Evolutionary conservation across 1,140 invertebrate genomes (phyloP), one percentile per base, ranked within the genome.

Genomic region (Neodiprion pinetum): DNA sequence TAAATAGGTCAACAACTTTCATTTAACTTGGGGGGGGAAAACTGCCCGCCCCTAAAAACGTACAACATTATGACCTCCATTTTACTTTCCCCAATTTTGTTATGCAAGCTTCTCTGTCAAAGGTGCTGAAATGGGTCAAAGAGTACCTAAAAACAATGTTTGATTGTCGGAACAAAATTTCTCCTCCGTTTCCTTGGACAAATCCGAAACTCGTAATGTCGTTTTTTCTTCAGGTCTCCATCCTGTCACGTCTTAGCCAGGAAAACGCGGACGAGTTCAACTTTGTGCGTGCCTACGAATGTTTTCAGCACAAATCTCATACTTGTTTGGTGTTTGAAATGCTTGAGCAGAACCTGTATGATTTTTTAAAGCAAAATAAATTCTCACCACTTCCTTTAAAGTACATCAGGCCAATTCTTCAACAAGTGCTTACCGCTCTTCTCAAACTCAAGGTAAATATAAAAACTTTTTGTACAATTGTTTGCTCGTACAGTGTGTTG

Each of bases 211-310:
- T 23, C 12, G 14, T 14, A 14, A 71, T 78, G 8, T 71, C 72
- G 68, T 75, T 77, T 53, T 77, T 73, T 40, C 80, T 80, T 48
- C 83, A 95, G 94, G 96, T 97, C 79, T 97, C 96, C 87, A 99
- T 99, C 88, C 91, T 99, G 84, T 98, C 97, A 74, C 93, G 97
- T 78, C 91, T 99, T 12, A 98, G 96, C 85, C 98, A 99, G 90
- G 98, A 99, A 93, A 99, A 98, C 93, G 98, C 98, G 79, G 99
- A 99, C 88, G 98, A 99, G 91, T 97, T 96, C 91, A 99, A 99
- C 90, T 99, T 99, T 92, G 98, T 99, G 75, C 96, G 98, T 74
- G 98, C 98, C 12, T 99, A 97, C 88, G 99, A 99, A 89, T 99
- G 98, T 90, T 99, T 99, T 89, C 97, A 99, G 89, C 98, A 99